phyloP scores from a whole-genome alignment of 30 jellyfish, hydroid and myxozoan genomes.

The Nemopilema nomurai region DNA sequence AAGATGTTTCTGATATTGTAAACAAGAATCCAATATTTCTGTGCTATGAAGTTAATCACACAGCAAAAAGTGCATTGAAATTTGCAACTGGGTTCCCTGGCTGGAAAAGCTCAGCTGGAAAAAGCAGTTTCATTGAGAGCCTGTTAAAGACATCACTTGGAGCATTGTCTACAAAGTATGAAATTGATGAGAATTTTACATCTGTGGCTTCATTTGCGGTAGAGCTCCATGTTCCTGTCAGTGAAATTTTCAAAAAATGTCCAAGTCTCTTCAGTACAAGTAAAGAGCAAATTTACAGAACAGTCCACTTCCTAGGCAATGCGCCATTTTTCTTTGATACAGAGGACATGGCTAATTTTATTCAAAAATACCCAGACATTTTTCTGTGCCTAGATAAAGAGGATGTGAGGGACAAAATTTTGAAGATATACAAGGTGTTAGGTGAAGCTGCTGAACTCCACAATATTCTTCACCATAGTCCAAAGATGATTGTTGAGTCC shows the following conservation, averaged over 20 bases:
- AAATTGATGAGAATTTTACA: conserved; percentile 42
- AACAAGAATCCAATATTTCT: conserved; percentile 27
- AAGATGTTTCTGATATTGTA: conserved; percentile 40
- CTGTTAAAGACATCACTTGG: conserved; percentile 28
- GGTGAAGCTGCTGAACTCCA: conserved; percentile 45
- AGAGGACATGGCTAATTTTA: conserved; percentile 30
- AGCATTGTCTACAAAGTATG: conserved; percentile 29
- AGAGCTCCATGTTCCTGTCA: conserved; percentile 33
- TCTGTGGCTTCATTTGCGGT: conserved; percentile 34
- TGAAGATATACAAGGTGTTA: not conserved
- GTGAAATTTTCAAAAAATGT: conserved; percentile 18
- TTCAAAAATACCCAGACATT: conserved; percentile 44
- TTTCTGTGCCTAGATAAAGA: conserved; percentile 33
- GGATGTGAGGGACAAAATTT: conserved; percentile 16
- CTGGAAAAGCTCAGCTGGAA: conserved; percentile 42
- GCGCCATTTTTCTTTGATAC: conserved; percentile 59
- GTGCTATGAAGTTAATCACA: conserved; percentile 32
- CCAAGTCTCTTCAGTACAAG: conserved; percentile 36
- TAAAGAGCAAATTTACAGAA: conserved; percentile 4
- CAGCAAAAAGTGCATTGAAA: conserved; percentile 39
- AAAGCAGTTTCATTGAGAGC: conserved; percentile 48
- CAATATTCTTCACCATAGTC: conserved; percentile 48
- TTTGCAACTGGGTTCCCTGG: conserved; percentile 38
- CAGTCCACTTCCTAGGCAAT: conserved; percentile 25
- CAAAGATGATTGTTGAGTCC: conserved; percentile 35